Base-by-base conservation (phyloP, 2,888 invertebrate genomes). In the Papilio protenor region DNA sequence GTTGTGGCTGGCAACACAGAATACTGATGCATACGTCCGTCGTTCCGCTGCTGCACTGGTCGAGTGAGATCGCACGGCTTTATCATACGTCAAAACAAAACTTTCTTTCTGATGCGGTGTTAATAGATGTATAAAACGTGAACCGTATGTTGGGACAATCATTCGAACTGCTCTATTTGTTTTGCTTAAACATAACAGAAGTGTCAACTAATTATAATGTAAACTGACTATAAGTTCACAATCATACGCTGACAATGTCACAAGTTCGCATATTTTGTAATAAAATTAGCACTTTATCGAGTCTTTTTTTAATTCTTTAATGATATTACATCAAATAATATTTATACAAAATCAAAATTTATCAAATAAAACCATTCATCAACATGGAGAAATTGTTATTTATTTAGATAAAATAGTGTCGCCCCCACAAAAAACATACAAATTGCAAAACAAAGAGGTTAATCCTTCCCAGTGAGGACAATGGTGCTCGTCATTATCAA, bases 401-500 rank as follows among this genome's bases (percentile, higher is more conserved):
- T 76, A 47, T 90, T 91, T 87, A 87, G 83, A 88, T 85, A 86
- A 85, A 84, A 85, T 79, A 74, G 82, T 81, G 79, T 81, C 82
- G 79, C 85, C 87, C 84, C 86, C 87, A 81, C 79, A 81, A 81
- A 83, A 86, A 86, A 84, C 84, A 88, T 87, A 83, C 85, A 91
- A 92, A 92, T 92, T 89, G 85, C 87, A 88, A 90, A 91, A 92
- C 91, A 92, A 91, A 88, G 90, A 90, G 88, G 87, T 85, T 84
- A 90, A 90, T 89, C 88, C 87, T 80, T 78, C 79, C 81, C 80
- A 75, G 75, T 72, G 80, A 82, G 87, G 88, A 91, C 90, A 91
- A 91, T 88, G 87, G 86, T 87, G 88, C 90, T 91, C 91, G 89
- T 91, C 91, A 93, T 94, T 94, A 94, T 90, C 88, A 92, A 92